A percentile compares a stretch with the other conserved stretches of the same genome.
These are phyloP conservation scores for Antheraea assamensis DNA, from an alignment of 2,888 invertebrate species.

Conservation along the genomic window DNA sequence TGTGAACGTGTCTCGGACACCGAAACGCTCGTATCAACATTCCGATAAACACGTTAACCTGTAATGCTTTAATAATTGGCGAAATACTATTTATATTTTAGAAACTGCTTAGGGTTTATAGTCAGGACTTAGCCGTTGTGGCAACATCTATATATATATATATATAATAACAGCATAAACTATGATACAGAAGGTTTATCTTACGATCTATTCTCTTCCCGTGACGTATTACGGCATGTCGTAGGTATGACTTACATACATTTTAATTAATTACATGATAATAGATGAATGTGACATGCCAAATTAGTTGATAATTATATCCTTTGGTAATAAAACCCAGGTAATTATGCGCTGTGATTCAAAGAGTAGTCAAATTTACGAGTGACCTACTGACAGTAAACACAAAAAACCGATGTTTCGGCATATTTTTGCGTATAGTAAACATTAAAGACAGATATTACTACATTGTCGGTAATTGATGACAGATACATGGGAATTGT, in stretches of 20 bases:
- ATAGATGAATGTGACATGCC: no score
- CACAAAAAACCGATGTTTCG: constrained; percentile 15
- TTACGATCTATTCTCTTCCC: no score
- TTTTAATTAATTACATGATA: no score
- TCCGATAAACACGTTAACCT: background rate
- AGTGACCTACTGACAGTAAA: constrained; percentile 40
- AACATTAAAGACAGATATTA: constrained; percentile 21
- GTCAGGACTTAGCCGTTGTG: background rate
- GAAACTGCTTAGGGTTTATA: no score
- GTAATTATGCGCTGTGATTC: constrained; percentile 41
- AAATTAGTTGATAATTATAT: background rate
- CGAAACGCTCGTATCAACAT: background rate
- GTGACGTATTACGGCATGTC: no score
- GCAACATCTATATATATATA: background rate
- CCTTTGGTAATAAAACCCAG: background rate
- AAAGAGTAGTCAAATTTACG: constrained; percentile 59
- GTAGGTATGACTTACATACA: no score
- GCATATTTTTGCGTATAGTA: constrained; percentile 19
- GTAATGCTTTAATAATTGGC: background rate
- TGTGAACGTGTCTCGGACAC: background rate
- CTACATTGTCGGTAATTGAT: constrained; percentile 7
- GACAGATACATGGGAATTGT: background rate
- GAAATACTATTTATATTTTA: background rate
- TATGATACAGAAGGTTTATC: no score
- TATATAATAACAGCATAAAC: no score